Base-by-base conservation (phyloP, 2,888 invertebrate genomes). In the Idaea biselata region DNA sequence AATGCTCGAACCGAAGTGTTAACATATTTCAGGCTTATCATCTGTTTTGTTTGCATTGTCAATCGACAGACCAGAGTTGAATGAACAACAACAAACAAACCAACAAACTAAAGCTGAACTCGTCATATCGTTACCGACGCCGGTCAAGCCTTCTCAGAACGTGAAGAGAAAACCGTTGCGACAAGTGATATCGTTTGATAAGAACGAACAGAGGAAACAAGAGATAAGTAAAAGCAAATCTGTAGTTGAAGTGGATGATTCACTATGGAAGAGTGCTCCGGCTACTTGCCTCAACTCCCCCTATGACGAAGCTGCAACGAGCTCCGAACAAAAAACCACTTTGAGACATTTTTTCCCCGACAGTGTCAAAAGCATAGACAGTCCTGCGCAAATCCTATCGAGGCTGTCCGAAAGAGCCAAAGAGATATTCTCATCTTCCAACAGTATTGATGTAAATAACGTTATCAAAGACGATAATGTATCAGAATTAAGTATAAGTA, bases 11-110 rank as follows among this genome's bases (percentile, higher is more conserved):
- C 64, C 60, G 61, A 68, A 60, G 55, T 63, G 58, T 65, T 64
- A 55, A 68, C 60, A 18, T 78, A 71, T 91, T 91, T 69, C 80
- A 96, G 97, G 97, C 70, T 94, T 99, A 81, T 96, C 96, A 71
- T 95, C 97, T 61, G 96, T 99, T 79, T 93, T 99, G 70, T 99
- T 99, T 92, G 99, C 99, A 18, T 95, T 99, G 81, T 96, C 95
- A 78, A 96, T 98, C 66, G 98, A 99, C 90, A 97, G 97, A 85
- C 93, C 95, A 32, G 97, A 97, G 81, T 93, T 97, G 63, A 97
- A 96, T 87, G 93, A 94, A 84, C 88, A 88, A 73, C 93, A 87
- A 79, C 93, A 87, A 79, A 83, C 80, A 63, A 91, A 76, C 77
- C 93, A 88, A 75, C 86, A 85, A 18, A 89, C 81, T 67, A 89